phyloP scores from a whole-genome alignment of 2,888 invertebrate species.

The Agrilus mali region DNA sequence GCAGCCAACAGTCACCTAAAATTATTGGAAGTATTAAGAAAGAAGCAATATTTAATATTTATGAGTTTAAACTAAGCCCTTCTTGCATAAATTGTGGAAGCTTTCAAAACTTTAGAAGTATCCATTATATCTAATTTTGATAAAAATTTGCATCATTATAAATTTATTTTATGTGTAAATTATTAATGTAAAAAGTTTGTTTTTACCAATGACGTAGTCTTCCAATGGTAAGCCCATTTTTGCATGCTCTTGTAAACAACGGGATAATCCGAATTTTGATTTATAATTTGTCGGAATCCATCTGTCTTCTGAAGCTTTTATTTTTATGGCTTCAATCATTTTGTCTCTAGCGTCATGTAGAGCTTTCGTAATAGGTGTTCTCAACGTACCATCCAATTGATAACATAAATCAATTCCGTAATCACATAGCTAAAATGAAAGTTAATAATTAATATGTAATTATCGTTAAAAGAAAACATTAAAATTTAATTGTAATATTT shows the following conservation, averaged over 20 bases:
- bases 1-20: slow-evolving; percentile 54
- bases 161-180: too few species aligned
- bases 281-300: slow-evolving; percentile 77
- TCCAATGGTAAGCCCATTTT: slow-evolving; percentile 56
- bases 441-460: background rate
- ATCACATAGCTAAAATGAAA: slow-evolving; percentile 37
- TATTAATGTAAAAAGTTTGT: background rate
- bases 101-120: too few species aligned
- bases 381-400: slow-evolving; percentile 75
- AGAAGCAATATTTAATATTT: background rate
- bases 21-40: background rate
- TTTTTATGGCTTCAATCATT: slow-evolving; percentile 68
- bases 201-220: slow-evolving; percentile 44
- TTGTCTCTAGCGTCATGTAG: slow-evolving; percentile 70
- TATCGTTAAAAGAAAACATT: too few species aligned
- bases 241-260: slow-evolving; percentile 58
- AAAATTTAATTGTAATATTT: too few species aligned
- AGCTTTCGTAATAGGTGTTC: slow-evolving; percentile 62
- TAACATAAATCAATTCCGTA: slow-evolving; percentile 84
- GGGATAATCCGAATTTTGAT: slow-evolving; percentile 54
- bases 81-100: too few species aligned
- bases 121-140: too few species aligned
- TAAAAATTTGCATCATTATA: too few species aligned
- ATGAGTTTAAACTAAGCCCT: too few species aligned
- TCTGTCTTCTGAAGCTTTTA: slow-evolving; percentile 64